Evolutionary conservation across 2,888 invertebrate genomes (phyloP).

Genomic region (Hirtodrosophila histrioides): DNA sequence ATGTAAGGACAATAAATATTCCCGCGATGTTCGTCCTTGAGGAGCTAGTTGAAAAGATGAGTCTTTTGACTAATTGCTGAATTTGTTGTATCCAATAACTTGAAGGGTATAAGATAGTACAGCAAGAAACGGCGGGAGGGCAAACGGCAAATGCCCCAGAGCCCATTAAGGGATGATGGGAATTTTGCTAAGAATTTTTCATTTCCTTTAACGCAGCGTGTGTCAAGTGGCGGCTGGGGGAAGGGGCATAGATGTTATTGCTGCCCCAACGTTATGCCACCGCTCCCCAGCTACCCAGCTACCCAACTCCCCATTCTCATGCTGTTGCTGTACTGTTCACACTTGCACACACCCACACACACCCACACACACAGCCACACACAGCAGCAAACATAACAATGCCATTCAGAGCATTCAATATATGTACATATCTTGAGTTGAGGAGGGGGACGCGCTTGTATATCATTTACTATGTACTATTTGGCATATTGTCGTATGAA

Average conservation of each 20-base stretch:
- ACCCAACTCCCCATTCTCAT: slow-evolving; percentile 6
- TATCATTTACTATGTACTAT: slow-evolving; percentile 46
- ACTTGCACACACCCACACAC: slow-evolving; percentile 9
- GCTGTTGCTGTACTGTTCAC: slow-evolving; percentile 29
- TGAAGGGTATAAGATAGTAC: slow-evolving; percentile 12
- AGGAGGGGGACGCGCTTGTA: slow-evolving; percentile 8
- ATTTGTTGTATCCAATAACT: too few species aligned
- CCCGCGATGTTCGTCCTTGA: too few species aligned
- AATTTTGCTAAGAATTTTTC: slow-evolving; percentile 78
- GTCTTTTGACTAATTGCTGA: too few species aligned
- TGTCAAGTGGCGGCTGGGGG: slow-evolving; percentile 34
- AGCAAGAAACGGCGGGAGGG: slow-evolving; percentile 13
- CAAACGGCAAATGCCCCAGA: slow-evolving; percentile 63
- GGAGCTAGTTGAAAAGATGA: too few species aligned
- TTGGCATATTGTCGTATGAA: slow-evolving; percentile 51
- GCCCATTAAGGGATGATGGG: slow-evolving; percentile 79
- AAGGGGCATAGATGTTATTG: slow-evolving; percentile 44
- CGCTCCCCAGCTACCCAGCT: neutral
- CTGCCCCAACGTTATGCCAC: slow-evolving; percentile 11
- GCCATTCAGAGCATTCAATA: slow-evolving; percentile 21
- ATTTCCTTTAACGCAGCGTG: slow-evolving; percentile 66
- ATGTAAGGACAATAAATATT: too few species aligned
- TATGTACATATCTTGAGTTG: slow-evolving; percentile 8
- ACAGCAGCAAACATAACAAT: slow-evolving; percentile 4
- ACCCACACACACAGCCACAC: too few species aligned